Evolutionary conservation across 1,140 invertebrate species (phyloP).

Genomic region (Papilio dardanus): DNA sequence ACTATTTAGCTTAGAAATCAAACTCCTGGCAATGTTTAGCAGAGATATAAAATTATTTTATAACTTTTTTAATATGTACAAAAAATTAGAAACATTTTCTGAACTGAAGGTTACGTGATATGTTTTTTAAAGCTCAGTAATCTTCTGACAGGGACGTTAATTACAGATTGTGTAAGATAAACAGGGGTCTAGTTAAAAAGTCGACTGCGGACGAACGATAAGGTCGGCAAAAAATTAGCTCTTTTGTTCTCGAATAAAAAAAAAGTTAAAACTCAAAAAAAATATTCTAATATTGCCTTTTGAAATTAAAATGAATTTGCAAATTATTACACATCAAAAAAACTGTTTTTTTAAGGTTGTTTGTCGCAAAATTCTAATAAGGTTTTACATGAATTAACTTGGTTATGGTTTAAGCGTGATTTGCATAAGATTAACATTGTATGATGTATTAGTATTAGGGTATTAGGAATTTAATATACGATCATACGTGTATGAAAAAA

Average conservation of each 20-base stretch:
- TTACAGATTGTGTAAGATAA: background rate
- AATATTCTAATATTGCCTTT: background rate
- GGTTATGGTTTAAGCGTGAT: background rate
- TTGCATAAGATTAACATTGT: background rate
- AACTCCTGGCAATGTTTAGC: background rate
- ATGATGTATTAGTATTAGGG: too few relatives aligned
- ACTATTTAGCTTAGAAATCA: background rate
- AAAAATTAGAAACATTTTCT: background rate
- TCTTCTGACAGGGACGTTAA: background rate
- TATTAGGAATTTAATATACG: constrained; percentile 4
- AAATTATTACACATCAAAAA: background rate
- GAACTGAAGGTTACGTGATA: background rate
- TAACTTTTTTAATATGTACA: background rate
- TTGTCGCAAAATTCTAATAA: too few relatives aligned
- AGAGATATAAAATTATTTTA: background rate
- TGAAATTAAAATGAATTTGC: background rate
- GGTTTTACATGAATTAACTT: background rate
- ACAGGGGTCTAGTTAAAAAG: background rate
- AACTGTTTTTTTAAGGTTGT: background rate
- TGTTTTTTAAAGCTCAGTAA: background rate
- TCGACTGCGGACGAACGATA: background rate
- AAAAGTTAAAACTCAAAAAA: background rate
- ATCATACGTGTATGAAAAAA: background rate
- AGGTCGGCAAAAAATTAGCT: background rate
- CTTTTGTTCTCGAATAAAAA: background rate